Conservation (phyloP, 2,797 vertebrate genomes). For the Chromis chromis region DNA sequence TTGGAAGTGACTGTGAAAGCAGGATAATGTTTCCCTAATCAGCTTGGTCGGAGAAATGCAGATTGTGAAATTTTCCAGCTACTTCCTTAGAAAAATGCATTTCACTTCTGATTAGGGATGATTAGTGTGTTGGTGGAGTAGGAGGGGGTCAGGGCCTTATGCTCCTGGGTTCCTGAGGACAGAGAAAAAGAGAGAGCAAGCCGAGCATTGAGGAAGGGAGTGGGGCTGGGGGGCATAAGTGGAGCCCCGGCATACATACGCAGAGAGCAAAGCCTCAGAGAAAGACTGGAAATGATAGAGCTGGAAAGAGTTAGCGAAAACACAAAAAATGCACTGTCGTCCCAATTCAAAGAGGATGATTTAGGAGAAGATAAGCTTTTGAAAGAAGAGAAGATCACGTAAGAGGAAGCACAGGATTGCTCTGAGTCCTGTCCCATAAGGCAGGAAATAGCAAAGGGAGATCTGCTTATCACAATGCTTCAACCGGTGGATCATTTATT, state of each 20-base stretch:
- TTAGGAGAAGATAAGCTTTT: constrained; percentile 77
- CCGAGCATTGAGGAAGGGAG: constrained; percentile 24
- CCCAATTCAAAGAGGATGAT: constrained; percentile 68
- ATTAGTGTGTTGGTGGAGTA: constrained; percentile 81
- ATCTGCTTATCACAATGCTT: constrained; percentile 66
- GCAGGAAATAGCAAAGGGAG: constrained; percentile 71
- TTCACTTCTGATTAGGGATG: constrained; percentile 88
- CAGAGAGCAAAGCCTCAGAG: constrained; percentile 54
- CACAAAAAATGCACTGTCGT: constrained; percentile 49
- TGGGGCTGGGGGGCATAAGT: constrained; percentile 53
- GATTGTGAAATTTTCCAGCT: constrained; percentile 91
- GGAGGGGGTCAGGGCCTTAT: constrained; percentile 77
- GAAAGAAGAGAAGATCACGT: constrained; percentile 72
- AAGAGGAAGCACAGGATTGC: constrained; percentile 71
- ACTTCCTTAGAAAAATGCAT: constrained; percentile 91
- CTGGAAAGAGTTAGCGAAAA: constrained; percentile 73
- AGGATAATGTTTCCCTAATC: constrained; percentile 91
- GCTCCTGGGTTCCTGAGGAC: constrained; percentile 74
- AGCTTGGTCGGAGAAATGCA: constrained; percentile 89
- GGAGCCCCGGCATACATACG: constrained; percentile 50
- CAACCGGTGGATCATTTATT: constrained; percentile 73
- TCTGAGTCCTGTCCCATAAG: constrained; percentile 69
- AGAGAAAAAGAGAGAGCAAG: constrained; percentile 33
- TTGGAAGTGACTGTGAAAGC: constrained; percentile 90
- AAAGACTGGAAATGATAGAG: constrained; percentile 71